A percentile compares a stretch with the other conserved stretches of the same genome.
phyloP scores from a whole-genome alignment of 2,888 invertebrate species.

The Meiosimyza decipiens region DNA sequence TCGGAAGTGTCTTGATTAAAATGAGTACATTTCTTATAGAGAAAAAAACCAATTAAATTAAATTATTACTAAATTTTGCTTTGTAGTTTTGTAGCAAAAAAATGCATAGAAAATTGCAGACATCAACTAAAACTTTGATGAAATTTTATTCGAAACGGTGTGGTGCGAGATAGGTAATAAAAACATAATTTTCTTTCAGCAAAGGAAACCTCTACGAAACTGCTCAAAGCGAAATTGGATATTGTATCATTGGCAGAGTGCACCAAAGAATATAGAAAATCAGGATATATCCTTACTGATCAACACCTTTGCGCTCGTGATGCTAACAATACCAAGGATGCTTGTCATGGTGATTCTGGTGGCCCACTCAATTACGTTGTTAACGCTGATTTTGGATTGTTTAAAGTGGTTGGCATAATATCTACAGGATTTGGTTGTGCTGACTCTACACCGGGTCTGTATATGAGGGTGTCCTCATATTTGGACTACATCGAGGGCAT shows the following conservation, averaged over 20 bases:
- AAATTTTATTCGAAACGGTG: too few species aligned
- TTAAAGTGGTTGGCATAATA: slow-evolving; percentile 57
- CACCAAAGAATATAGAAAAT: slow-evolving; percentile 44
- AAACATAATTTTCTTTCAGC: slow-evolving; percentile 36
- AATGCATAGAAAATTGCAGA: too few species aligned
- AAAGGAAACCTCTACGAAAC: slow-evolving; percentile 45
- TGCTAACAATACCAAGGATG: slow-evolving; percentile 48
- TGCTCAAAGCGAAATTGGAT: slow-evolving; percentile 52
- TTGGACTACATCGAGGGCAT: slow-evolving; percentile 60
- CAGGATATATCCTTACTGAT: slow-evolving; percentile 38
- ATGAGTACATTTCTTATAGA: too few species aligned
- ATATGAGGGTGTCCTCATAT: slow-evolving; percentile 59
- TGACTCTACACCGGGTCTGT: slow-evolving; percentile 58
- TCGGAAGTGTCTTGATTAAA: too few species aligned
- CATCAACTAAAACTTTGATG: too few species aligned
- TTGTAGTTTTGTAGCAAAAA: too few species aligned
- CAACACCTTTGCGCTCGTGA: slow-evolving; percentile 54
- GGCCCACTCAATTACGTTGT: slow-evolving; percentile 57
- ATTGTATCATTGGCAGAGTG: slow-evolving; percentile 50
- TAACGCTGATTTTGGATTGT: slow-evolving; percentile 46
- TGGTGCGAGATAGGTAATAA: background rate
- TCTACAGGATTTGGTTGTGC: slow-evolving; percentile 61
- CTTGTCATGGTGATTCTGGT: slow-evolving; percentile 63
- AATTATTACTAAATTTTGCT: too few species aligned
- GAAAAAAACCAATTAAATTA: too few species aligned